Evolutionary conservation across 2,113 vertebrate genomes (phyloP).

Genomic region (Monopterus albus): DNA sequence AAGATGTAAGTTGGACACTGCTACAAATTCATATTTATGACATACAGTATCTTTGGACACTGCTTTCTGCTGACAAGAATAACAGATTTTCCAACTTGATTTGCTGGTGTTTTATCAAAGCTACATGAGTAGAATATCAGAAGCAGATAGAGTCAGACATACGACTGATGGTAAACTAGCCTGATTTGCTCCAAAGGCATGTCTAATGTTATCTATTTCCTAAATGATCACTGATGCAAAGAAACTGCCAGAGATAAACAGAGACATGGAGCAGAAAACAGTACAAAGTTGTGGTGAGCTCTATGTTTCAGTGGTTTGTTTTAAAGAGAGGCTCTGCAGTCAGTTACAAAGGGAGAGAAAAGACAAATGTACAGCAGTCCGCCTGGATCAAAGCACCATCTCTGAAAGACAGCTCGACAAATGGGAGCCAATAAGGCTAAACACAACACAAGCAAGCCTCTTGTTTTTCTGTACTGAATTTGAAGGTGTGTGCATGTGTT

Average conservation of each 20-base stretch:
- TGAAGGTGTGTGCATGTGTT: background rate
- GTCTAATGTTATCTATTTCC: constrained; percentile 41
- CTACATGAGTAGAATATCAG: constrained; percentile 43
- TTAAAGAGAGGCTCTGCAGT: constrained; percentile 16
- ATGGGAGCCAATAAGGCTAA: constrained; percentile 18
- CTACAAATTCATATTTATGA: constrained; percentile 24
- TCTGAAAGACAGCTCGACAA: constrained; percentile 34
- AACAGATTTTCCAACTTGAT: constrained; percentile 40
- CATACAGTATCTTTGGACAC: constrained; percentile 36
- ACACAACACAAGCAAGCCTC: background rate
- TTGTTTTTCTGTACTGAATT: constrained; percentile 4
- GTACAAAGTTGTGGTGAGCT: constrained; percentile 2
- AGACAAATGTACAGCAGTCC: constrained; percentile 5
- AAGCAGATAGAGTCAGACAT: constrained; percentile 49
- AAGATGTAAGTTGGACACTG: constrained; percentile 5
- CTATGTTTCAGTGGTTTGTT: constrained; percentile 2
- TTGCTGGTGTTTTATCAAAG: constrained; percentile 52
- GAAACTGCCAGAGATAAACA: constrained; percentile 21
- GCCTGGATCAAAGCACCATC: constrained; percentile 31
- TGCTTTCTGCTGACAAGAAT: constrained; percentile 37
- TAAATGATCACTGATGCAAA: constrained; percentile 41
- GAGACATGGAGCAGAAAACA: constrained; percentile 4
- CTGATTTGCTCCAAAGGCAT: constrained; percentile 27
- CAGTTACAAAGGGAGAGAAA: constrained; percentile 12
- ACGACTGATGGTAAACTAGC: constrained; percentile 38